These are phyloP conservation scores for Linurgus olivaceus DNA, from an alignment of 2,797 vertebrate species.

Conservation along the genomic window DNA sequence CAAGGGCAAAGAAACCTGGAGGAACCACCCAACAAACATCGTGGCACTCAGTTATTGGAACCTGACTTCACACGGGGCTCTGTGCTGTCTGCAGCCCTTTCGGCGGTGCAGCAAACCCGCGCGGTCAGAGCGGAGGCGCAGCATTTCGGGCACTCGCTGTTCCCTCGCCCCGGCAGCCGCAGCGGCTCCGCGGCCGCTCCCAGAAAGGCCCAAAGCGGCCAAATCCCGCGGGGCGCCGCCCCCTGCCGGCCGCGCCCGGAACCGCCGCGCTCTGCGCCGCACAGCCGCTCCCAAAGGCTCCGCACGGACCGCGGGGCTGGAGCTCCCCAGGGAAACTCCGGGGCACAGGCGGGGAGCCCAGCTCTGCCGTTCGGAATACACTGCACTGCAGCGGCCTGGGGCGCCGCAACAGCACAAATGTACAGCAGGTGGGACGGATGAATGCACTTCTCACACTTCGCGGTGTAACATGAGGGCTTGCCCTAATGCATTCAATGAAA, in stretches of 20 bases:
- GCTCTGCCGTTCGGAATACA: not conserved
- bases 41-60: not conserved
- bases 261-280: not conserved
- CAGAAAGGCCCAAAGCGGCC: not conserved
- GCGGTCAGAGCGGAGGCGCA: not conserved
- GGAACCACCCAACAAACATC: not conserved
- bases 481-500: not conserved
- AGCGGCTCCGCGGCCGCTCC: not conserved
- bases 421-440: not conserved
- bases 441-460: not conserved
- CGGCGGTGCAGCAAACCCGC: not conserved
- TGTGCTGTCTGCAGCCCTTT: not conserved
- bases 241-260: not conserved
- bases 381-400: not conserved
- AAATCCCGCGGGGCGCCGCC: not conserved
- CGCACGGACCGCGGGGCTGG: not conserved
- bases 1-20: not conserved
- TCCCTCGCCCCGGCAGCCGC: not conserved
- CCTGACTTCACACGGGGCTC: not conserved
- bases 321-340: not conserved
- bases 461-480: not conserved
- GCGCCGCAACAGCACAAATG: accelerated
- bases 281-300: not conserved
- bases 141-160: not conserved
- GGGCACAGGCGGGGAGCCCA: not conserved